Evolutionary conservation across 2,797 vertebrate species (phyloP), one percentile per base, ranked within the genome.

Genomic region (Clamator glandarius): DNA sequence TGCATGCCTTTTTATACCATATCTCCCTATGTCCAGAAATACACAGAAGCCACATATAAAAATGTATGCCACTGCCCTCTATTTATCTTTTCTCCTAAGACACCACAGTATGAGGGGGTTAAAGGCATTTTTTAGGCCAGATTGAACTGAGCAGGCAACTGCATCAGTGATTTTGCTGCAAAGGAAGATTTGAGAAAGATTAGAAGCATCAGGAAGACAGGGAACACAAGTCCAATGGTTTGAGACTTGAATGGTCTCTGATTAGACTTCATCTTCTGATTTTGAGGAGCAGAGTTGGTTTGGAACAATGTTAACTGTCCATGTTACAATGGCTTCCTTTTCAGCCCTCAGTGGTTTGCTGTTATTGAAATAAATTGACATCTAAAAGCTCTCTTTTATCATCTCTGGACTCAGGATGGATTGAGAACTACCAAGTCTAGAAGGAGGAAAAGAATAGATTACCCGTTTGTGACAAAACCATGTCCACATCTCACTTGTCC

Each of bases 281-380:
- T 83, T 69, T 48, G 54, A 88, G 61, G 50, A 82, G 36, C 29
- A 52, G 24, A 63, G 25, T 24, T 28, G 23, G 66, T 96, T 87
- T 59, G 70, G 61, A 90, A 84, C 36, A 93, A 89, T 36, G 13
- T n/a, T 55, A 58, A 73, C 62, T 90, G 46, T 75, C 59, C 80
- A n/a, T 2, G 0, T 62, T 77, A 50, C 33, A 42, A 63, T 82
- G 57, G 44, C 62, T 96, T 91, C 80, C n/a, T n/a, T n/a, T n/a
- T n/a, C n/a, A n/a, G n/a, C n/a, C n/a, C n/a, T n/a, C n/a, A n/a
- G n/a, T n/a, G n/a, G n/a, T n/a, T n/a, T n/a, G n/a, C n/a, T n/a
- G n/a, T n/a, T n/a, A n/a, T 86, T n/a, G 44, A 96, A 96, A 44
- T 89, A 96, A 96, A 95, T 86, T 77, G 85, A 88, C 41, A 97